Evolutionary conservation across 2,113 vertebrate genomes (phyloP).

Genomic region (Lycaon pictus): DNA sequence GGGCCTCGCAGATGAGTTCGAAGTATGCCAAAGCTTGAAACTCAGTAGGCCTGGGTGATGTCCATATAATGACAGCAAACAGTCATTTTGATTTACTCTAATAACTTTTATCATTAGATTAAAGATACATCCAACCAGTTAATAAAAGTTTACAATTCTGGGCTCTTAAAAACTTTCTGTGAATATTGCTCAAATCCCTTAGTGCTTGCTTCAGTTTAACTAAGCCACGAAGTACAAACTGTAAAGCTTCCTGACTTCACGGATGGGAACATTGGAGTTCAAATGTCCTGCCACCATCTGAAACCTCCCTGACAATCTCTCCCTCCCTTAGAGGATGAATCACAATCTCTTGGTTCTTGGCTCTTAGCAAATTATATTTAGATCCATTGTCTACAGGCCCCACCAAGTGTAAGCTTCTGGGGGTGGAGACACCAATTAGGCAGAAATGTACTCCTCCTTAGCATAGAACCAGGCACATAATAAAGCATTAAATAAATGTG

Average conservation of each 20-base stretch:
- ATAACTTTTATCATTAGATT: not conserved
- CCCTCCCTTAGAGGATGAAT: not conserved
- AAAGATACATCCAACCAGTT: not conserved
- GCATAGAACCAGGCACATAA: not conserved
- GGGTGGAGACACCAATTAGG: not conserved
- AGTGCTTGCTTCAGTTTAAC: not conserved
- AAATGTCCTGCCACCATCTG: not conserved
- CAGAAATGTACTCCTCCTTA: not conserved
- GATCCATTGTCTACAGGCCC: not conserved
- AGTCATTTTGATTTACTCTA: constrained; percentile 26
- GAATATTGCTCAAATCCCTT: not conserved
- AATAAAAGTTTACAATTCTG: constrained; percentile 29
- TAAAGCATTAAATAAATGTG: not conserved
- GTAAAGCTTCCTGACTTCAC: not conserved
- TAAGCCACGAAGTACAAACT: not conserved
- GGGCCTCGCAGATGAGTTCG: not conserved
- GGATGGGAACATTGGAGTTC: constrained; percentile 1
- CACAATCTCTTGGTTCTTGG: not conserved
- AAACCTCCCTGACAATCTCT: not conserved
- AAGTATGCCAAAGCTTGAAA: not conserved
- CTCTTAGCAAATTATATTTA: not conserved
- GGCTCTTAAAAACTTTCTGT: not conserved
- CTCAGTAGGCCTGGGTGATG: not conserved
- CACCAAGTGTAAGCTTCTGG: not conserved
- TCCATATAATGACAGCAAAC: not conserved